Percentiles rank a stretch among this genome's conserved stretches.
phyloP scores from a whole-genome alignment of 1,140 invertebrate genomes.

The Wiebesia pumilae region DNA sequence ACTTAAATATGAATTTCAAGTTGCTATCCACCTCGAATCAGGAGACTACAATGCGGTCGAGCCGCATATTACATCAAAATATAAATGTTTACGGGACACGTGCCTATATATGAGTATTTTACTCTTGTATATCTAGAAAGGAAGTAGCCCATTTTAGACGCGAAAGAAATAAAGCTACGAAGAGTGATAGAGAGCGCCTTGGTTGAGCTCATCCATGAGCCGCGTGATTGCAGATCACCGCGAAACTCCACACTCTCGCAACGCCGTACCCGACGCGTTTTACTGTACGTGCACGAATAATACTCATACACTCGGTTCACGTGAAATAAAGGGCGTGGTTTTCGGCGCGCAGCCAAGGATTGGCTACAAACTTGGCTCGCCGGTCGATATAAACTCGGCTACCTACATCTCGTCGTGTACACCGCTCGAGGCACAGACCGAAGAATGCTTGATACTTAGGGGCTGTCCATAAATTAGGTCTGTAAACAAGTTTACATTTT shows the following conservation, averaged over 20 bases:
- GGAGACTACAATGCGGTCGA: too few relatives aligned
- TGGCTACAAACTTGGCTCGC: constrained; percentile 73
- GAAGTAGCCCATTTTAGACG: background rate
- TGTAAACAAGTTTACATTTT: constrained; percentile 1
- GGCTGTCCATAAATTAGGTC: background rate
- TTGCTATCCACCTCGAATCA: too few relatives aligned
- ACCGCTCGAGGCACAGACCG: background rate
- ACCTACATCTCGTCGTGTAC: constrained; percentile 64
- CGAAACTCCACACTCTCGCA: background rate
- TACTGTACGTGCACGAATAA: background rate
- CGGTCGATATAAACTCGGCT: constrained; percentile 72
- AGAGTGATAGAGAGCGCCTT: background rate
- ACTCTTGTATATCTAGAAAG: background rate
- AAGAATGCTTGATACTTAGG: constrained; percentile 72
- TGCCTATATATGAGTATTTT: too few relatives aligned
- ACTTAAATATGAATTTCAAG: constrained; percentile 11
- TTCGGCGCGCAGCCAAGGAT: constrained; percentile 71
- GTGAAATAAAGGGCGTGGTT: constrained; percentile 75
- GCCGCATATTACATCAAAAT: too few relatives aligned
- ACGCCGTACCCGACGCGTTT: background rate
- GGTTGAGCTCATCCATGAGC: background rate
- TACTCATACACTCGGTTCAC: constrained; percentile 51
- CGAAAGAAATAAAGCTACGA: background rate
- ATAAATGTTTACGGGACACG: too few relatives aligned
- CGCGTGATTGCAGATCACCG: background rate